A percentile compares a stretch with the other conserved stretches of the same genome.
Evolutionary conservation across 2,888 invertebrate genomes (phyloP).

Genomic region (Stenoptilia bipunctidactyla): DNA sequence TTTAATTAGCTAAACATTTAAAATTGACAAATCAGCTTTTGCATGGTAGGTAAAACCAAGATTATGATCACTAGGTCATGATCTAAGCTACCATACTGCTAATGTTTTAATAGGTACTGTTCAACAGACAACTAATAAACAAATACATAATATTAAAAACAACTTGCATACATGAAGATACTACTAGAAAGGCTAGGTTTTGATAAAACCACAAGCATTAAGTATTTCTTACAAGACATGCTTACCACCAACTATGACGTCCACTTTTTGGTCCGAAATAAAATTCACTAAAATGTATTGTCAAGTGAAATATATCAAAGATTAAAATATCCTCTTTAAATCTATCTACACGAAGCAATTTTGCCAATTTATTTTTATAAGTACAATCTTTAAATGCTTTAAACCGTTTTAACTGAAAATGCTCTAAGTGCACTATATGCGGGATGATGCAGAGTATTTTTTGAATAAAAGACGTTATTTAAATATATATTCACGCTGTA

Average conservation of each 20-base stretch:
- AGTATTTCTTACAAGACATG: no score
- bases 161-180: no score
- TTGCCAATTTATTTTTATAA: background rate
- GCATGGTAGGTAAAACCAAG: no score
- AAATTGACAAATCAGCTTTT: conserved; percentile 53
- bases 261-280: conserved; percentile 6
- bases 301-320: conserved; percentile 13
- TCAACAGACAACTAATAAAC: no score
- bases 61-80: no score
- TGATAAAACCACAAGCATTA: no score
- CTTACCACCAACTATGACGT: no score
- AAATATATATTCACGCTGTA: conserved; percentile 56
- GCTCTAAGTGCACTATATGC: conserved; percentile 53
- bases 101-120: no score
- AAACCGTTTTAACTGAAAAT: conserved; percentile 21
- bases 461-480: conserved; percentile 42
- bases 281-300: conserved; percentile 13
- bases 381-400: background rate
- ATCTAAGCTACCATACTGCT: no score
- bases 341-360: no score
- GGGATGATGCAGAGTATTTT: conserved; percentile 37
- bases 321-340: background rate
- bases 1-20: conserved; percentile 55
- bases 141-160: no score
- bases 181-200: no score